Evolutionary conservation across 2,113 vertebrate species (phyloP), one percentile per base, ranked within the genome.

Genomic region (Talpa occidentalis): DNA sequence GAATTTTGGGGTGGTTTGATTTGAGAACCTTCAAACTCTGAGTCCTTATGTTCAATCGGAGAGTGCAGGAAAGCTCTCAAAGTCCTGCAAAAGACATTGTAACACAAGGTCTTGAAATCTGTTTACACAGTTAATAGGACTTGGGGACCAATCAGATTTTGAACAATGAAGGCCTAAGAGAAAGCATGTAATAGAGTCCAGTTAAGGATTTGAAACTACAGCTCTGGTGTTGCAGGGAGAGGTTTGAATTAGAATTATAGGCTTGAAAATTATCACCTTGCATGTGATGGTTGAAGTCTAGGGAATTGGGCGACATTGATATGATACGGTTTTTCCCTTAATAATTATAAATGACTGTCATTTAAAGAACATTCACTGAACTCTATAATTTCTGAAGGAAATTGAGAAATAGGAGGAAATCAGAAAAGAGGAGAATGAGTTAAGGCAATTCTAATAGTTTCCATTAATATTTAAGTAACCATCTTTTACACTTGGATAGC

Each of bases 371-470:
- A 42, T 54, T 83, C 52, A 73, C 15, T 73, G 44, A 83, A 64
- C 10, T 22, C 26, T 40, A 16, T 56, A 42, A 72, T 72, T 72
- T 72, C 49, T 90, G 49, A 54, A 89, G 62, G 62, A 83, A 91
- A 86, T 59, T 78, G 37, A 95, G 30, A 84, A 90, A 69, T 59
- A 90, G 56, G 10, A 78, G 26, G 52, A 72, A 72, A 78, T 82
- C 7, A n/a, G 12, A 70, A 88, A 67, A 56, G 42, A 81, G 3
- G 28, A 16, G 10, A 42, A 35, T 67, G 35, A 44, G 16, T 59
- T 84, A 74, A 88, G n/a, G 44, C 59, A 59, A 82, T 82, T 37
- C 17, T 69, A 40, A 37, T 56, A 32, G 30, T 54, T 37, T 10
- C 28, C 8, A 8, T 82, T 47, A 81, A 56, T 78, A 42, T 59